Base-by-base conservation (phyloP, 2,113 vertebrate genomes). In the Eurypyga helias region DNA sequence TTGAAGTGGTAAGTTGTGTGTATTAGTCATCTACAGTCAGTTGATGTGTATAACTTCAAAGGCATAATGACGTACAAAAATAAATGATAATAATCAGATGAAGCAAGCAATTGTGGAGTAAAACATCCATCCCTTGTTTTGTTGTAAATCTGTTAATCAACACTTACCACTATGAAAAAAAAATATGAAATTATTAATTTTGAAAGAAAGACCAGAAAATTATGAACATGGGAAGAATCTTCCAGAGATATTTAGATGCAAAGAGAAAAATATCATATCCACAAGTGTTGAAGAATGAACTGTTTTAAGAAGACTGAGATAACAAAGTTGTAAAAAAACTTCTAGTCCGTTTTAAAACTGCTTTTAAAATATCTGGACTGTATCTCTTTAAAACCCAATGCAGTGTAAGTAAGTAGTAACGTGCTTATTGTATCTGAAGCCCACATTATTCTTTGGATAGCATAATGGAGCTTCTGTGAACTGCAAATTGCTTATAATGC, bases 401-500 rank as follows among this genome's bases (percentile, higher is more conserved):
- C 51, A 62, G 54, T 69, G 28, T 51, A 60, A 89, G 61, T 75
- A 82, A 79, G 73, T 70, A 93, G 58, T n/a, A 85, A 48, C 12
- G 3, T 3, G 3, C 17, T 92, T 73, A 33, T 57, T 95, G 91
- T 82, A n/a, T 91, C 81, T 79, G 93, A 83, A 87, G 78, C 34
- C 57, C 54, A 64, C 75, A 14, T 95, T 94, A 81, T 54, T 96
- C 58, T 91, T 61, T 45, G 45, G 23, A 29, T 79, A 48, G 36
- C 21, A 28, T 72, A 83, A 93, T 94, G 28, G 41, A 90, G 54
- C 60, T 93, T 96, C 89, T 97, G 80, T 97, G 73, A 96, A 96
- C 89, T 92, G 54, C 26, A 91, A 73, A 95, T 94, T 95, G 55
- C 84, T 96, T 91, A 43, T 70, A 85, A 52, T 85, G 94, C 36